phyloP scores from a whole-genome alignment of 1,140 invertebrate species.

The Aphaenogaster ashmeadi region DNA sequence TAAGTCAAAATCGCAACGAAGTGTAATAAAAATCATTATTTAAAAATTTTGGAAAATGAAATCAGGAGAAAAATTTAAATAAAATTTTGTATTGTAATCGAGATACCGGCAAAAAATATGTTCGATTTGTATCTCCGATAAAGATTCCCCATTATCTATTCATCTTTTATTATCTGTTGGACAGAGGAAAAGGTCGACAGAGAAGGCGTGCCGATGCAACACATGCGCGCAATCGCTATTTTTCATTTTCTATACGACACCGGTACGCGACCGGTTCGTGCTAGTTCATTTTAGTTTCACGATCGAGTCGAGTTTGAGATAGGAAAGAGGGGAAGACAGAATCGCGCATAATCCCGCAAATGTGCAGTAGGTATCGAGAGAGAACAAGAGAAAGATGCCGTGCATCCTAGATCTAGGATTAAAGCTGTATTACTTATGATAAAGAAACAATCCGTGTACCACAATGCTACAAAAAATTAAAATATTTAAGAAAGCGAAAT shows the following conservation, averaged over 20 bases:
- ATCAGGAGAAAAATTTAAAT: neutral
- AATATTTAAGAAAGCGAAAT: conserved; percentile 5
- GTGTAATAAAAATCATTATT: neutral
- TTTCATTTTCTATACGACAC: conserved; percentile 54
- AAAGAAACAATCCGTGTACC: neutral
- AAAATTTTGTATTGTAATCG: neutral
- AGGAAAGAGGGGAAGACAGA: conserved; percentile 13
- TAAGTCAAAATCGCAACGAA: neutral
- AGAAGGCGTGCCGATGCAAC: neutral
- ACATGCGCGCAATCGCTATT: conserved; percentile 29
- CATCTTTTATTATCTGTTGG: conserved; percentile 1
- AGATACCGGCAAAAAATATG: neutral
- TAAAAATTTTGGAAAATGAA: neutral
- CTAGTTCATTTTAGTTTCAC: conserved; percentile 49
- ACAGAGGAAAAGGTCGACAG: neutral
- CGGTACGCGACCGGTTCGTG: conserved; percentile 58
- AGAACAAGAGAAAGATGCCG: neutral
- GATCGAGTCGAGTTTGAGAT: conserved; percentile 3
- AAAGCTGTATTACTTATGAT: neutral
- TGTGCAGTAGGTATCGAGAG: neutral
- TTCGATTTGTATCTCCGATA: neutral
- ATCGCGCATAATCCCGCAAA: neutral
- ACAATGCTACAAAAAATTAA: neutral
- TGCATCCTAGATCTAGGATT: neutral
- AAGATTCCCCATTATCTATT: neutral